These are phyloP conservation scores for Belonocnema kinseyi DNA, from an alignment of 1,140 invertebrate genomes.

Conservation along the genomic window DNA sequence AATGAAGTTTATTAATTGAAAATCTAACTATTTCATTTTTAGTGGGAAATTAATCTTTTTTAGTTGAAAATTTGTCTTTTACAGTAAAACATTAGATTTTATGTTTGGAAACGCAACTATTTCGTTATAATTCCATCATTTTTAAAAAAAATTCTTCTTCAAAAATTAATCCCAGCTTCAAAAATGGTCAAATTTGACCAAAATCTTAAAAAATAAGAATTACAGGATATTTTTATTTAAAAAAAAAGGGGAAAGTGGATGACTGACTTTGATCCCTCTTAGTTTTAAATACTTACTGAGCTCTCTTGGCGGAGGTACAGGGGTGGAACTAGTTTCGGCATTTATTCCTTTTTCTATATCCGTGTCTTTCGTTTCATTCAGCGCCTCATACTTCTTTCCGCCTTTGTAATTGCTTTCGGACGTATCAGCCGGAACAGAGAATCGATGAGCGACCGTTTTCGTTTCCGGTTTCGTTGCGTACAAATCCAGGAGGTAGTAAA, in stretches of 20 bases:
- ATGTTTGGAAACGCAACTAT: too few relatives aligned
- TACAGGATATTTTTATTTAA: too few relatives aligned
- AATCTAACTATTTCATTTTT: too few relatives aligned
- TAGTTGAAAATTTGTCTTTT: too few relatives aligned
- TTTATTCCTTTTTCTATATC: slow-evolving; percentile 73
- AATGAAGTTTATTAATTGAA: too few relatives aligned
- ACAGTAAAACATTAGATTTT: too few relatives aligned
- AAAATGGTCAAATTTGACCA: too few relatives aligned
- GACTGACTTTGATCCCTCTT: too few relatives aligned
- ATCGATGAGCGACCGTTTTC: slow-evolving; percentile 87
- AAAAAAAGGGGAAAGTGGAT: too few relatives aligned
- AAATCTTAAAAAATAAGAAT: too few relatives aligned
- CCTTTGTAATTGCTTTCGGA: slow-evolving; percentile 65
- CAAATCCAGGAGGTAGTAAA: slow-evolving; percentile 93
- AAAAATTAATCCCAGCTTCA: background rate
- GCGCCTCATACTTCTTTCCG: slow-evolving; percentile 62
- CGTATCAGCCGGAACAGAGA: slow-evolving; percentile 70
- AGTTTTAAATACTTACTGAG: slow-evolving; percentile 56
- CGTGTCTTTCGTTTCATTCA: slow-evolving; percentile 65
- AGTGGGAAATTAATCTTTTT: too few relatives aligned
- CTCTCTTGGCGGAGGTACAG: slow-evolving; percentile 73
- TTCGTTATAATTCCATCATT: too few relatives aligned
- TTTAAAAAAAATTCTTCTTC: slow-evolving; percentile 1
- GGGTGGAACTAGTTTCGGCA: slow-evolving; percentile 72
- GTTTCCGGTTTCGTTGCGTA: slow-evolving; percentile 96